Conservation (phyloP, 2,797 vertebrate genomes). For the Syngnathus rostellatus region DNA sequence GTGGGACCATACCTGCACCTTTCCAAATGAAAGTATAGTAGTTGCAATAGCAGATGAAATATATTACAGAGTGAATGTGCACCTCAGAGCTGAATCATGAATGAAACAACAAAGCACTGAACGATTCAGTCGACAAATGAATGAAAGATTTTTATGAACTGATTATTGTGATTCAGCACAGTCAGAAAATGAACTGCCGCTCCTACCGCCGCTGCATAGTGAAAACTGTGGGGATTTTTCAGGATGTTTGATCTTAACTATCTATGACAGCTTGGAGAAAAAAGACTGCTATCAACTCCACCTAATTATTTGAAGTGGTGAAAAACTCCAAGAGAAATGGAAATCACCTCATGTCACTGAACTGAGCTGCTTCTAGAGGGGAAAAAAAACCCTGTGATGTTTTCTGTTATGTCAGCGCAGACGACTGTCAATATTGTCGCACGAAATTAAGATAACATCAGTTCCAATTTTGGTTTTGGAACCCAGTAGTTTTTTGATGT, state of each 20-base stretch:
- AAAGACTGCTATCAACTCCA: not conserved
- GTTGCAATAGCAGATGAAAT: no score
- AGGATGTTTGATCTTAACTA: slow-evolving; percentile 4
- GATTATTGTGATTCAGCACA: slow-evolving; percentile 1
- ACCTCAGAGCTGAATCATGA: not conserved
- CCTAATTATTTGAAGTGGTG: not conserved
- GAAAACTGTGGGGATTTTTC: slow-evolving; percentile 4
- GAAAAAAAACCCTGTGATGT: slow-evolving; percentile 36
- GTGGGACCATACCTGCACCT: no score
- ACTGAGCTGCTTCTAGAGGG: slow-evolving; percentile 4
- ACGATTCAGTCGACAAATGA: not conserved
- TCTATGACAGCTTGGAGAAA: not conserved
- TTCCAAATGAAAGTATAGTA: no score
- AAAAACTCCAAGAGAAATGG: slow-evolving; percentile 8
- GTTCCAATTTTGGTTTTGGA: not conserved
- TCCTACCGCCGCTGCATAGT: not conserved
- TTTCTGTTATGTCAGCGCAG: not conserved
- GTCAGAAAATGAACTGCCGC: not conserved
- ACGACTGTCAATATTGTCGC: not conserved
- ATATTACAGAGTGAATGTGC: no score
- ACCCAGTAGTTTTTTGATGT: no score
- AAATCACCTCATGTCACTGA: not conserved
- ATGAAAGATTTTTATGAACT: not conserved
- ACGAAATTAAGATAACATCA: no score
- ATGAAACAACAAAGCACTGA: not conserved